Conservation (phyloP, 2,797 vertebrate species). For the Eleutherodactylus coqui region DNA sequence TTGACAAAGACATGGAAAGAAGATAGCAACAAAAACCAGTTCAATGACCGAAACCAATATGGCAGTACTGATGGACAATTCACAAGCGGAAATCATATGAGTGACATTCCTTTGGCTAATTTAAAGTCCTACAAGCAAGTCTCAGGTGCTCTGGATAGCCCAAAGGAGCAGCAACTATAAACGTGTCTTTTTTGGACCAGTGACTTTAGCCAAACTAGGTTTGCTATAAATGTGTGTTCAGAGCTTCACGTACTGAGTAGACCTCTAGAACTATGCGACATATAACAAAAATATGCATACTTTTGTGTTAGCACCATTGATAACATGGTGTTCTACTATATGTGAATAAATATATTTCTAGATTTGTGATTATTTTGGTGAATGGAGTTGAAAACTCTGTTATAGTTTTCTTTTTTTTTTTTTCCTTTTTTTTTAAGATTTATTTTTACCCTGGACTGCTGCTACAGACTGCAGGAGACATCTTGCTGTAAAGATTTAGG, state of each 20-base stretch:
- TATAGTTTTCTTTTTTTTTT: slow-evolving; percentile 65
- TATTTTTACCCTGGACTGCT: slow-evolving; percentile 82
- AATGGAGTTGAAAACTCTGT: slow-evolving; percentile 68
- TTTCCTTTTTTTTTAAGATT: slow-evolving; percentile 72
- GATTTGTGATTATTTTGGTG: slow-evolving; percentile 74
- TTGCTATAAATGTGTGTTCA: slow-evolving; percentile 87
- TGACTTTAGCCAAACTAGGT: slow-evolving; percentile 81
- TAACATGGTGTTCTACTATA: slow-evolving; percentile 71
- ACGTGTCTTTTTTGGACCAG: slow-evolving; percentile 74
- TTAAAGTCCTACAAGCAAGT: slow-evolving; percentile 94
- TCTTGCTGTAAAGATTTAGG: slow-evolving; percentile 73
- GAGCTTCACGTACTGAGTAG: slow-evolving; percentile 88
- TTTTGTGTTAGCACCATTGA: slow-evolving; percentile 79
- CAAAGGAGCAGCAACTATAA: slow-evolving; percentile 99
- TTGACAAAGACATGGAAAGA: slow-evolving; percentile 97
- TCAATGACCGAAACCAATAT: slow-evolving; percentile 94
- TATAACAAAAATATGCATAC: slow-evolving; percentile 84
- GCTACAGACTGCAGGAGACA: slow-evolving; percentile 78
- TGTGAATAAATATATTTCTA: slow-evolving; percentile 73
- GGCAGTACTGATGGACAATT: slow-evolving; percentile 91
- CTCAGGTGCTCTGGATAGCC: slow-evolving; percentile 86
- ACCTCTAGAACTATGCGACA: slow-evolving; percentile 89
- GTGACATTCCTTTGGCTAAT: slow-evolving; percentile 96
- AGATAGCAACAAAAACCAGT: slow-evolving; percentile 90
- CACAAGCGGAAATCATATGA: slow-evolving; percentile 85